phyloP scores from a whole-genome alignment of 2,888 invertebrate species.

The Crocallis elinguaria region DNA sequence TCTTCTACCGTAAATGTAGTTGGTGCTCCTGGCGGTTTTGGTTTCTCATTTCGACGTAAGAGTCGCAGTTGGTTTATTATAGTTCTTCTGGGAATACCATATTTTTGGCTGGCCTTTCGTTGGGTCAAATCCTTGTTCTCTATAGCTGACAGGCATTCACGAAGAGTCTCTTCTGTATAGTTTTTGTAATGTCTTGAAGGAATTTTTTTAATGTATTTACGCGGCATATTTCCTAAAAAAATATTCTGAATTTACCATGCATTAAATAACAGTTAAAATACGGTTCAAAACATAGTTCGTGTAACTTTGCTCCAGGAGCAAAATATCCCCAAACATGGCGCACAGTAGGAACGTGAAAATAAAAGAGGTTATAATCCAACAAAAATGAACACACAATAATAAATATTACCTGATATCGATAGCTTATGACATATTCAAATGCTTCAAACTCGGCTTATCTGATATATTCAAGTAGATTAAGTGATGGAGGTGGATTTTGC shows the following conservation, averaged over 20 bases:
- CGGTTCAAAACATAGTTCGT: too few relatives aligned
- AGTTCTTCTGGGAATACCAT: conserved; percentile 19
- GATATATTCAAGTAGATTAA: background rate
- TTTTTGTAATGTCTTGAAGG: conserved; percentile 31
- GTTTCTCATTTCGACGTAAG: background rate
- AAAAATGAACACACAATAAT: background rate
- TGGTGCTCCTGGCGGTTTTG: conserved; percentile 3
- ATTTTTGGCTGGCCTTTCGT: conserved; percentile 23
- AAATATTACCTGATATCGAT: background rate
- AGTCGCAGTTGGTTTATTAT: conserved; percentile 12
- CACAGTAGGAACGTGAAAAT: background rate
- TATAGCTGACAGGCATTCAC: conserved; percentile 23
- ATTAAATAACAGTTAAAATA: too few relatives aligned
- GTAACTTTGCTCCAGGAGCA: conserved; percentile 27
- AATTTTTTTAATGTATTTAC: background rate
- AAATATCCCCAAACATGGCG: conserved; percentile 9
- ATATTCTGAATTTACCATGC: too few relatives aligned
- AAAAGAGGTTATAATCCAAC: background rate
- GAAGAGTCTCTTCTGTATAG: conserved; percentile 5
- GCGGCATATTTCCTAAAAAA: background rate
- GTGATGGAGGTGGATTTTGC: background rate
- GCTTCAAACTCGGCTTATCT: background rate
- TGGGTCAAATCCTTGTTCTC: conserved; percentile 8
- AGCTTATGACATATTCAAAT: background rate
- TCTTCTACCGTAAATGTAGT: conserved; percentile 14